Conservation (phyloP, 2,113 vertebrate genomes). For the Cnemophilus loriae region DNA sequence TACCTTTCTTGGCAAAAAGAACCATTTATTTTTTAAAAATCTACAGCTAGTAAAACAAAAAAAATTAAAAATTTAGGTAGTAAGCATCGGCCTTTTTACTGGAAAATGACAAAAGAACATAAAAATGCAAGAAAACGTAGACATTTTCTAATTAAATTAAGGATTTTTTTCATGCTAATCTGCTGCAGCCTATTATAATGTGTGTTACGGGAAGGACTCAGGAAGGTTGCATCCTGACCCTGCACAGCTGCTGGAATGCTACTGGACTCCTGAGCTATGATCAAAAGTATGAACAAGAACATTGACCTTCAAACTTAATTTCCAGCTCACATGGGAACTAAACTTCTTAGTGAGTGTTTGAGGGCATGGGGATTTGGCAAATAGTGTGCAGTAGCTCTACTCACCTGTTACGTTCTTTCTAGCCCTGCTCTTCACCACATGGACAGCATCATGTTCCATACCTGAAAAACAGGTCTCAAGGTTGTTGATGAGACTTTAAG, state of each 20-base stretch:
- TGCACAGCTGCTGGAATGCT: neutral
- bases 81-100: neutral
- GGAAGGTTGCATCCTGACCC: neutral
- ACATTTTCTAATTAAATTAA: neutral
- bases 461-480: neutral
- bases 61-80: neutral
- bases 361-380: neutral
- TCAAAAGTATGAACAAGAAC: neutral
- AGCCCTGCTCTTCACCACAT: fast-evolving
- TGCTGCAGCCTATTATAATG: neutral
- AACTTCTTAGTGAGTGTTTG: neutral
- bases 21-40: neutral
- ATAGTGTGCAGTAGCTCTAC: neutral
- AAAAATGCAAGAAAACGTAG: neutral
- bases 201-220: neutral
- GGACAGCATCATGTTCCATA: neutral
- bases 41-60: neutral
- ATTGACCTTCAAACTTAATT: neutral
- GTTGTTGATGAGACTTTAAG: neutral
- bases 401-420: neutral
- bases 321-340: neutral
- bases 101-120: neutral
- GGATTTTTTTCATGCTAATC: neutral
- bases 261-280: neutral
- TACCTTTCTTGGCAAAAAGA: neutral